Evolutionary conservation across 2,113 vertebrate species (phyloP).

Genomic region (Pao palembangensis): DNA sequence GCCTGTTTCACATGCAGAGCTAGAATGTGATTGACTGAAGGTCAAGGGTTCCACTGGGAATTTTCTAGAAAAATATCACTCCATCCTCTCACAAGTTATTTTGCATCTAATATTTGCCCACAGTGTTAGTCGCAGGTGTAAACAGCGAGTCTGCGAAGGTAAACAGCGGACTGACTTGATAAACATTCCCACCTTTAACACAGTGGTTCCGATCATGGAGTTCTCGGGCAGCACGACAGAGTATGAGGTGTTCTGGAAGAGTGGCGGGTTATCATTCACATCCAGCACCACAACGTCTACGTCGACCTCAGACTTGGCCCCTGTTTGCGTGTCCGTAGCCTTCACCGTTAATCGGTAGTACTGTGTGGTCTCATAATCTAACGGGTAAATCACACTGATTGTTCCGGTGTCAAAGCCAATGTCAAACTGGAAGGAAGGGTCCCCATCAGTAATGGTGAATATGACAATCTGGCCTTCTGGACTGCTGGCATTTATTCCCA

Average conservation of each 20-base stretch:
- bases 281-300: constrained; percentile 89
- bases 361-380: constrained; percentile 86
- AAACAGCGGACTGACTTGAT: constrained; percentile 18
- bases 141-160: constrained; percentile 26
- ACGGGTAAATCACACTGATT: constrained; percentile 82
- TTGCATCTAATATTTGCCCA: constrained; percentile 5
- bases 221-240: constrained; percentile 85
- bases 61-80: constrained; percentile 33
- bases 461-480: constrained; percentile 89
- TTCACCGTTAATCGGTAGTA: constrained; percentile 85
- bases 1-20: not conserved
- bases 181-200: constrained; percentile 75
- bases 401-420: constrained; percentile 91
- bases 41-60: constrained; percentile 44
- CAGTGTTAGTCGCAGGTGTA: constrained; percentile 13
- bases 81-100: constrained; percentile 30
- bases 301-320: constrained; percentile 89
- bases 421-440: constrained; percentile 87
- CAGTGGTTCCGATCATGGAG: constrained; percentile 87
- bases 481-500: constrained; percentile 90
- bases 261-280: constrained; percentile 89
- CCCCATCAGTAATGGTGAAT: constrained; percentile 89
- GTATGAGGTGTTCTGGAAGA: constrained; percentile 83
- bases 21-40: constrained; percentile 28
- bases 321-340: constrained; percentile 88